These are phyloP conservation scores for Lobophora halterata DNA, from an alignment of 2,888 invertebrate genomes.

Conservation along the genomic window DNA sequence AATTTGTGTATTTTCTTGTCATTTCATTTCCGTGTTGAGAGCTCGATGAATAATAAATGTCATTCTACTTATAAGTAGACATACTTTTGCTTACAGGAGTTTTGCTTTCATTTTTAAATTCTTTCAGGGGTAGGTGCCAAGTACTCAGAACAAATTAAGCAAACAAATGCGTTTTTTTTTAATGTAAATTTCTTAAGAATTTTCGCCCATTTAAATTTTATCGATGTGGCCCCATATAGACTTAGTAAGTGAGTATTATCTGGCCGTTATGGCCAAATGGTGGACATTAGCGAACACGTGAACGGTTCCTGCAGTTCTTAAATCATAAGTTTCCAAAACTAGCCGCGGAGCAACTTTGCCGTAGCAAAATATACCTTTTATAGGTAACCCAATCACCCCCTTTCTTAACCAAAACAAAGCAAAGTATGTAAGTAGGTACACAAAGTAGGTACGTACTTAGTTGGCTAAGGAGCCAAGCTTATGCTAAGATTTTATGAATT, in stretches of 20 bases:
- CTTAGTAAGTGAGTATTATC: constrained; percentile 44
- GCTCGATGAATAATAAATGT: constrained; percentile 52
- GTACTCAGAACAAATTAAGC: too few relatives aligned
- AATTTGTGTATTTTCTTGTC: constrained; percentile 49
- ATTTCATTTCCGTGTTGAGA: constrained; percentile 36
- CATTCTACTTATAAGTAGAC: too few relatives aligned
- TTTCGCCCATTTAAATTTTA: constrained; percentile 18
- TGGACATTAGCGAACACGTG: constrained; percentile 45
- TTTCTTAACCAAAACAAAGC: too few relatives aligned
- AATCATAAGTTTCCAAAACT: constrained; percentile 59
- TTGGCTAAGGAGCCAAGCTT: constrained; percentile 1
- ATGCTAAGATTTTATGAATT: not conserved
- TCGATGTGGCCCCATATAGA: constrained; percentile 33
- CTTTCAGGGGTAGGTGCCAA: too few relatives aligned
- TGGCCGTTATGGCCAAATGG: constrained; percentile 49
- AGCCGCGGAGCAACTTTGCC: constrained; percentile 42
- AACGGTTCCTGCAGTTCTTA: constrained; percentile 38
- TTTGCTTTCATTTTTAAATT: too few relatives aligned
- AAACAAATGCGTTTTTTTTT: too few relatives aligned
- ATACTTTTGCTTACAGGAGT: too few relatives aligned
- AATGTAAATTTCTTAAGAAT: constrained; percentile 7
- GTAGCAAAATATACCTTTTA: too few relatives aligned
- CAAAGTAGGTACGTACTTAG: too few relatives aligned
- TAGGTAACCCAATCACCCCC: not conserved
- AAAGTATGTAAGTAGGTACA: too few relatives aligned